A percentile compares a stretch with the other conserved stretches of the same genome.
These are phyloP conservation scores for Anas capensis DNA, from an alignment of 2,797 vertebrate genomes.

Conservation along the genomic window DNA sequence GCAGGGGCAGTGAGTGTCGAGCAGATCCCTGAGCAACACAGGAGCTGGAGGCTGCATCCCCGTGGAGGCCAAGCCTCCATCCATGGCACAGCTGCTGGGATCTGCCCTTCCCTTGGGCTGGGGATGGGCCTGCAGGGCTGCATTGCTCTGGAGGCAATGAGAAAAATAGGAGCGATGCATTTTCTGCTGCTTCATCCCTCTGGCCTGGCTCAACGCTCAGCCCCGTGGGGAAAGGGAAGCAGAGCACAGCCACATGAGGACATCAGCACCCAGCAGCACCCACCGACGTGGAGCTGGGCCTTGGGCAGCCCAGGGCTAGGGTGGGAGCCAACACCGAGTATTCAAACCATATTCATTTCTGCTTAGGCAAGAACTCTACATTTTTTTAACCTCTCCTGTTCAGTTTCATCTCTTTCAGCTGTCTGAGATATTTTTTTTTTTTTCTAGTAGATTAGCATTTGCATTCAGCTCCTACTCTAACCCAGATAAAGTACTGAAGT, in stretches of 20 bases:
- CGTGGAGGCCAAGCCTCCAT: not conserved
- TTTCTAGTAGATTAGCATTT: not conserved
- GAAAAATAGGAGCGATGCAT: not conserved
- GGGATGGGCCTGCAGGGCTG: not conserved
- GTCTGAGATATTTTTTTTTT: not conserved
- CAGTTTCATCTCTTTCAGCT: not conserved
- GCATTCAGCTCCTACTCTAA: not conserved
- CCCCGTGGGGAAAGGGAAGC: not conserved
- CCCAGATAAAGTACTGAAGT: not conserved
- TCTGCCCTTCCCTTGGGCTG: not conserved
- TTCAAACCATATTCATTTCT: not conserved
- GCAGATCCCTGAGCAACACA: accelerated
- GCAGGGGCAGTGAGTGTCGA: not conserved
- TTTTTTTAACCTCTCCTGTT: not conserved
- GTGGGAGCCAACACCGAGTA: not conserved
- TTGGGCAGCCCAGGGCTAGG: not conserved
- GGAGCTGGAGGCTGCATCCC: not conserved
- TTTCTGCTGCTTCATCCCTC: not conserved
- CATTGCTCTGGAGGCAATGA: not conserved
- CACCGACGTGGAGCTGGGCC: not conserved
- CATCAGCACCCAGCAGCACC: not conserved
- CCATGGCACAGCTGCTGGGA: not conserved
- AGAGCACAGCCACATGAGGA: not conserved
- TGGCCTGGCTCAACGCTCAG: not conserved
- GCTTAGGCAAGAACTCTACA: not conserved